Evolutionary conservation across 2,797 vertebrate species (phyloP).

Genomic region (Cynodonichthys magdalenae): DNA sequence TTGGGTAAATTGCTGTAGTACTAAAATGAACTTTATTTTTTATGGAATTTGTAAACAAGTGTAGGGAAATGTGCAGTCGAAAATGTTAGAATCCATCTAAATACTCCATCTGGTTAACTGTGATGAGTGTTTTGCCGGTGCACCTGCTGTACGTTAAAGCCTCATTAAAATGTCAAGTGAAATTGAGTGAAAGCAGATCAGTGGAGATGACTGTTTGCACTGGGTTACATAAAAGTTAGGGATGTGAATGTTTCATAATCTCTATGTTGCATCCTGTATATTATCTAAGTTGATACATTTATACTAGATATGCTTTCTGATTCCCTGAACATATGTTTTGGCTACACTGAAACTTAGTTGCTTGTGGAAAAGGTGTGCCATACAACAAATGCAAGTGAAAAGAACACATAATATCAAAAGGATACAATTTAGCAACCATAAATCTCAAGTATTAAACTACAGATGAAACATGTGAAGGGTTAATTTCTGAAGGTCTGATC

Average conservation of each 20-base stretch:
- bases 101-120: background rate
- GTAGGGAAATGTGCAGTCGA: background rate
- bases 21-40: background rate
- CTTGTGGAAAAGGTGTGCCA: background rate
- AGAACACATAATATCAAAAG: conserved; percentile 12
- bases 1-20: background rate
- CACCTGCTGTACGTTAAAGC: conserved; percentile 5
- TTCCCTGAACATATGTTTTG: conserved; percentile 24
- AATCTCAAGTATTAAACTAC: background rate
- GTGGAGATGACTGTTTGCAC: background rate
- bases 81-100: background rate
- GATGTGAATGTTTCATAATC: background rate
- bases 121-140: background rate
- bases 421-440: conserved; percentile 10
- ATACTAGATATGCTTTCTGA: background rate
- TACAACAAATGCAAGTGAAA: conserved; percentile 9
- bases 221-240: conserved; percentile 8
- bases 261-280: background rate
- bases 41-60: background rate
- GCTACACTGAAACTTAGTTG: too few species aligned
- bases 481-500: background rate
- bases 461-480: background rate
- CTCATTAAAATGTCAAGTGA: conserved; percentile 6
- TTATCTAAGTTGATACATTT: conserved; percentile 7
- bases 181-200: conserved; percentile 1